A percentile compares a stretch with the other conserved stretches of the same genome.
phyloP scores from a whole-genome alignment of 2,797 vertebrate species.

The Geotrypetes seraphini region DNA sequence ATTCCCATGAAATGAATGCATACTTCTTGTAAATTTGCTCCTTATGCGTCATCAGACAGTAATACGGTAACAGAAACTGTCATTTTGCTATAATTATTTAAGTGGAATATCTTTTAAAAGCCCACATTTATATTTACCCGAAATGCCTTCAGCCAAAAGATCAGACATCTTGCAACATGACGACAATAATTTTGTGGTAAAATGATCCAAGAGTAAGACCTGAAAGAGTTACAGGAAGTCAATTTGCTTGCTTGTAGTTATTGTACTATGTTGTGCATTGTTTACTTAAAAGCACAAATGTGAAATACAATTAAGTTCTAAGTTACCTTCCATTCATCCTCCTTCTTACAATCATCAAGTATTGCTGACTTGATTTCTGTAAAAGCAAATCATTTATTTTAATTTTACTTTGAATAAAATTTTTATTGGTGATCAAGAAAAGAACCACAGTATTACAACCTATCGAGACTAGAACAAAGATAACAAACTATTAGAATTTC shows the following conservation, averaged over 20 bases:
- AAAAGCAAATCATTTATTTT: too few species aligned
- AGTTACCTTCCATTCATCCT: constrained; percentile 88
- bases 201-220: constrained; percentile 86
- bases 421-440: too few species aligned
- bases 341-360: constrained; percentile 78
- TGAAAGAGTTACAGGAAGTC: constrained; percentile 31
- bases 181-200: constrained; percentile 85
- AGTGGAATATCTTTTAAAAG: neutral
- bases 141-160: constrained; percentile 80
- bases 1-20: too few species aligned
- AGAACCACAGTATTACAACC: too few species aligned
- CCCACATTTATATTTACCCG: constrained; percentile 57
- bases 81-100: neutral
- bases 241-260: neutral
- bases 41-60: neutral
- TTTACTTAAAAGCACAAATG: neutral
- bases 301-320: neutral
- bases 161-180: constrained; percentile 93
- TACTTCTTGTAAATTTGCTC: too few species aligned
- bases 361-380: constrained; percentile 75
- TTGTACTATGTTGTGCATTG: too few species aligned
- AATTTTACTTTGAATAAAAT: too few species aligned
- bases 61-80: neutral
- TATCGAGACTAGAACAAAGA: too few species aligned
- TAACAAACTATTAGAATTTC: too few species aligned